These are phyloP conservation scores for Eristalis arbustorum DNA, from an alignment of 2,888 invertebrate genomes.

Conservation along the genomic window DNA sequence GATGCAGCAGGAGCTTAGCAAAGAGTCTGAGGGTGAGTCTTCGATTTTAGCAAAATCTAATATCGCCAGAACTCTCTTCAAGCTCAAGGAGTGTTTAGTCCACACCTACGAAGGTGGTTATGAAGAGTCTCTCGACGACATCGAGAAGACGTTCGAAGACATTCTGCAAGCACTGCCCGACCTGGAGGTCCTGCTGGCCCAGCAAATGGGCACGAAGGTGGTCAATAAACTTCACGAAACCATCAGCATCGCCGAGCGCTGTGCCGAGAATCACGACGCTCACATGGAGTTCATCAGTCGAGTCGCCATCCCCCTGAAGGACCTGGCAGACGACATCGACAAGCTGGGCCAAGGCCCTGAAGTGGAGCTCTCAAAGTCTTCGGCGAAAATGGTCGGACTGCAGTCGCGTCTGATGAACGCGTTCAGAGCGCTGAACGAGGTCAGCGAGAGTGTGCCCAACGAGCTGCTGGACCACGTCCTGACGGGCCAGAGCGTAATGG, in stretches of 20 bases:
- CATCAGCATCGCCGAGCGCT: conserved; percentile 9
- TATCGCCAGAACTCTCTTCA: conserved; percentile 77
- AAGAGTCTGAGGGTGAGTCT: conserved; percentile 70
- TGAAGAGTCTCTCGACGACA: conserved; percentile 76
- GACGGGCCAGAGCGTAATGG: conserved; percentile 74
- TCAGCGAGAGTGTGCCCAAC: conserved; percentile 73
- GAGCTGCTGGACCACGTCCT: conserved; percentile 72
- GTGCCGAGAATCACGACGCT: conserved; percentile 33
- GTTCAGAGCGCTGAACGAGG: conserved; percentile 76
- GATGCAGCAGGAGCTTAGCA: conserved; percentile 62
- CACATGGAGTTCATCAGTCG: conserved; percentile 66
- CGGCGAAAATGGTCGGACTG: conserved; percentile 74
- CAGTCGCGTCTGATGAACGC: conserved; percentile 77
- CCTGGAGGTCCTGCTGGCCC: conserved; percentile 80
- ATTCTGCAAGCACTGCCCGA: conserved; percentile 76
- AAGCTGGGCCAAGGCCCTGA: conserved; percentile 72
- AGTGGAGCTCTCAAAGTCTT: conserved; percentile 76
- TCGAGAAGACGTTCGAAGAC: conserved; percentile 78
- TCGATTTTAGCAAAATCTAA: conserved; percentile 73
- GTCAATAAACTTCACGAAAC: conserved; percentile 72
- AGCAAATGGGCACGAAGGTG: conserved; percentile 78
- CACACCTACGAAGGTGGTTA: conserved; percentile 77
- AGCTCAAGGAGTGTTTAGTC: conserved; percentile 78
- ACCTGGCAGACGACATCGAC: conserved; percentile 72
- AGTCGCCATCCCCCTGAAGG: conserved; percentile 72